These are phyloP conservation scores for Ancistrus triradiatus DNA, from an alignment of 2,113 vertebrate genomes.

Conservation along the genomic window DNA sequence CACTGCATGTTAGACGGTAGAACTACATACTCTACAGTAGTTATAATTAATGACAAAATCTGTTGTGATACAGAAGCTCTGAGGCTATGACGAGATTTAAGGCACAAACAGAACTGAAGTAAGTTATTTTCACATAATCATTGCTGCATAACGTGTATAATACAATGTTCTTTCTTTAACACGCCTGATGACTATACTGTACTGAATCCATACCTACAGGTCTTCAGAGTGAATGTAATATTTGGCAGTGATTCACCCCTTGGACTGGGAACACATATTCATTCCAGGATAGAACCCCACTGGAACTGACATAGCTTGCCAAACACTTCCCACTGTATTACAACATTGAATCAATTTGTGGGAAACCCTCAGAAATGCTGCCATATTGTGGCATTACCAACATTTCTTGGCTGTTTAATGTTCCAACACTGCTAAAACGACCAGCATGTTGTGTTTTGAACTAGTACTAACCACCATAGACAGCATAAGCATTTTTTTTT, in stretches of 20 bases:
- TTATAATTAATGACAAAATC: neutral
- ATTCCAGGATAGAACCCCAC: slow-evolving; percentile 53
- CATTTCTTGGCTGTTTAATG: slow-evolving; percentile 57
- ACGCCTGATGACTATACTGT: neutral
- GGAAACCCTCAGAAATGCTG: slow-evolving; percentile 19
- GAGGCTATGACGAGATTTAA: too few relatives aligned
- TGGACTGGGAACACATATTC: slow-evolving; percentile 50
- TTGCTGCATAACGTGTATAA: neutral
- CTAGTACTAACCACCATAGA: too few relatives aligned
- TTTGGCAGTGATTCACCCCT: slow-evolving; percentile 35
- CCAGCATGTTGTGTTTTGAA: too few relatives aligned
- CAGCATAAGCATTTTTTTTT: too few relatives aligned
- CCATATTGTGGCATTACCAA: slow-evolving; percentile 48
- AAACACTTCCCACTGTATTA: slow-evolving; percentile 38
- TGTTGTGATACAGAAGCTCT: too few relatives aligned
- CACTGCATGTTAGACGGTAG: slow-evolving; percentile 24
- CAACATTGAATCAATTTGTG: slow-evolving; percentile 7
- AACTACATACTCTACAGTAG: neutral
- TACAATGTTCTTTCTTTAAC: neutral
- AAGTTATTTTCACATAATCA: too few relatives aligned
- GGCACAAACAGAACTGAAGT: too few relatives aligned
- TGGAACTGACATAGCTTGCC: slow-evolving; percentile 51
- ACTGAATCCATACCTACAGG: neutral
- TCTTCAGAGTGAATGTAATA: too few relatives aligned
- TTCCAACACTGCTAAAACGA: too few relatives aligned